Conservation (phyloP, 2,888 invertebrate species). For the Laothoe populi region DNA sequence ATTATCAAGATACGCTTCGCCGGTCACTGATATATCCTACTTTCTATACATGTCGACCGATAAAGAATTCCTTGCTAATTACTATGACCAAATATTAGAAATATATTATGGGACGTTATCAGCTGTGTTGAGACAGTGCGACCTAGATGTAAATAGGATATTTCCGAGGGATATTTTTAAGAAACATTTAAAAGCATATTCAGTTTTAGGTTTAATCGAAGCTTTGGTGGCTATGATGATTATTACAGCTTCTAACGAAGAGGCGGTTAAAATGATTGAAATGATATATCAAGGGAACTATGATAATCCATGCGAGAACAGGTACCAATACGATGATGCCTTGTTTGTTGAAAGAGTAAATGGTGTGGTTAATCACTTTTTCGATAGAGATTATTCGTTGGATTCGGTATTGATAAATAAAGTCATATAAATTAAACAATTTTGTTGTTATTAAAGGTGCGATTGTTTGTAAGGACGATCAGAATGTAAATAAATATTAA, state of each 20-base stretch:
- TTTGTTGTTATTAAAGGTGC: too few relatives aligned
- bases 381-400: conserved; percentile 58
- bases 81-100: conserved; percentile 58
- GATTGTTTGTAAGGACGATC: too few relatives aligned
- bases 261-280: conserved; percentile 66
- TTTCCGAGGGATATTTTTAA: conserved; percentile 60
- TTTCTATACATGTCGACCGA: conserved; percentile 68
- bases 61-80: conserved; percentile 52
- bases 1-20: conserved; percentile 62
- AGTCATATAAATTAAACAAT: conserved; percentile 27
- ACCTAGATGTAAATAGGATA: conserved; percentile 55
- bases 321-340: conserved; percentile 47
- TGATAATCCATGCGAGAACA: conserved; percentile 47
- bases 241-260: conserved; percentile 66
- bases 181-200: conserved; percentile 61
- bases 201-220: conserved; percentile 68
- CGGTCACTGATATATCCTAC: conserved; percentile 66
- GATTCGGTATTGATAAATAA: conserved; percentile 51
- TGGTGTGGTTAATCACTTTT: conserved; percentile 64
- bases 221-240: conserved; percentile 73
- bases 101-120: conserved; percentile 66
- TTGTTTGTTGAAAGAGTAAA: conserved; percentile 65
- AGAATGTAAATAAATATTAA: too few relatives aligned
- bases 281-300: conserved; percentile 54
- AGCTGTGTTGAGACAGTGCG: conserved; percentile 62